Evolutionary conservation across 2,888 invertebrate genomes (phyloP).

Genomic region (Papilio demoleus): DNA sequence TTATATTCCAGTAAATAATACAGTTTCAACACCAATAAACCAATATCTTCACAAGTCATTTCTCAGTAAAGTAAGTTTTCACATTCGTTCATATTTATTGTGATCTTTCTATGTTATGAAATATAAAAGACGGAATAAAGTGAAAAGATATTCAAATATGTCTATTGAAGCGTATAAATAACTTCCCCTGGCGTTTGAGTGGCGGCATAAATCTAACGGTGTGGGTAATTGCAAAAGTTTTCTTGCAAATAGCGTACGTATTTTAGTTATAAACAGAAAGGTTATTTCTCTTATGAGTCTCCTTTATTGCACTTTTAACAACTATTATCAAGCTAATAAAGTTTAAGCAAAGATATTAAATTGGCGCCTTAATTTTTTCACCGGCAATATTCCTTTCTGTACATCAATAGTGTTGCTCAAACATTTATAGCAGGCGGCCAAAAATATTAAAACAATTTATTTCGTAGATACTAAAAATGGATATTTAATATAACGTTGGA

Average conservation of each 20-base stretch:
- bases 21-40: neutral
- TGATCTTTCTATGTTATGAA: slow-evolving; percentile 15
- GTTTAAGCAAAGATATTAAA: neutral
- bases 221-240: slow-evolving; percentile 14
- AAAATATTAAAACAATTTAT: neutral
- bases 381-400: neutral
- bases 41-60: neutral
- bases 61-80: neutral
- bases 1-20: no score
- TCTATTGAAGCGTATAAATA: slow-evolving; percentile 29
- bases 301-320: neutral
- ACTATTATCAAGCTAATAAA: neutral
- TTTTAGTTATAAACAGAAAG: neutral
- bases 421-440: no score
- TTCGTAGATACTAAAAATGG: neutral
- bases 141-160: slow-evolving; percentile 3
- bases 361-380: neutral
- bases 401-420: no score
- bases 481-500: neutral
- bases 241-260: neutral
- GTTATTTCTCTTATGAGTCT: neutral
- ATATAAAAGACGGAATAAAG: slow-evolving; percentile 24
- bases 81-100: slow-evolving; percentile 27
- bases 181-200: slow-evolving; percentile 20
- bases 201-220: slow-evolving; percentile 18